These are phyloP conservation scores for Aphrocallistes beatrix DNA, from an alignment of 37 sponge, comb jelly and placozoan species.

Conservation along the genomic window DNA sequence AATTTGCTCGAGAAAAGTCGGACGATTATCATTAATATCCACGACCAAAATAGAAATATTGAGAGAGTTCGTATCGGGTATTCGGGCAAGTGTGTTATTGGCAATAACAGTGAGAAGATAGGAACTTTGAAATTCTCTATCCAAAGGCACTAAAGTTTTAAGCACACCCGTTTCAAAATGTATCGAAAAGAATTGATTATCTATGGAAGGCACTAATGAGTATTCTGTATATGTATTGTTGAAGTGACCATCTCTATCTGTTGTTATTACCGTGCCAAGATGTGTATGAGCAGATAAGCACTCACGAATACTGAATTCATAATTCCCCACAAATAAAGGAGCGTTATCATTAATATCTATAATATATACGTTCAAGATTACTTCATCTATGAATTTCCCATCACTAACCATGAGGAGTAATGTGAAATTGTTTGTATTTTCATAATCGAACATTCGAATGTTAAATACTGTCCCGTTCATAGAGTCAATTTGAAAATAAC, in stretches of 20 bases:
- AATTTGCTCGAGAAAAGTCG: not conserved
- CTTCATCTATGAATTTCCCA: not conserved
- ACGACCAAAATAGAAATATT: not conserved
- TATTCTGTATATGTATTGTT: not conserved
- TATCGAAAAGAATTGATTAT: not conserved
- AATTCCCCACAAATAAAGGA: not conserved
- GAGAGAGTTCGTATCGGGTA: not conserved
- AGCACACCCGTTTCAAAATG: not conserved
- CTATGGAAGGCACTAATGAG: not conserved
- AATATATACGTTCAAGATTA: not conserved
- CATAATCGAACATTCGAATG: not conserved
- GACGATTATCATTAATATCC: not conserved
- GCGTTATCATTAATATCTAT: not conserved
- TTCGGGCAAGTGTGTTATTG: not conserved
- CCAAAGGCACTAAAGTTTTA: not conserved
- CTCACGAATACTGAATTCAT: not conserved
- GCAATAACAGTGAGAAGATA: not conserved
- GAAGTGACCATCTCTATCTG: not conserved
- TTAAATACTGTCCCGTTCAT: not conserved
- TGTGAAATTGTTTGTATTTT: not conserved
- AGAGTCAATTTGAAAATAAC: not conserved
- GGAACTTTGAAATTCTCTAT: not conserved
- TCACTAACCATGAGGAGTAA: not conserved
- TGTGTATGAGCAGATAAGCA: not conserved
- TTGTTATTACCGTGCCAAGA: not conserved